phyloP scores from a whole-genome alignment of 1,140 invertebrate species.

The Pseudomyrmex gracilis region DNA sequence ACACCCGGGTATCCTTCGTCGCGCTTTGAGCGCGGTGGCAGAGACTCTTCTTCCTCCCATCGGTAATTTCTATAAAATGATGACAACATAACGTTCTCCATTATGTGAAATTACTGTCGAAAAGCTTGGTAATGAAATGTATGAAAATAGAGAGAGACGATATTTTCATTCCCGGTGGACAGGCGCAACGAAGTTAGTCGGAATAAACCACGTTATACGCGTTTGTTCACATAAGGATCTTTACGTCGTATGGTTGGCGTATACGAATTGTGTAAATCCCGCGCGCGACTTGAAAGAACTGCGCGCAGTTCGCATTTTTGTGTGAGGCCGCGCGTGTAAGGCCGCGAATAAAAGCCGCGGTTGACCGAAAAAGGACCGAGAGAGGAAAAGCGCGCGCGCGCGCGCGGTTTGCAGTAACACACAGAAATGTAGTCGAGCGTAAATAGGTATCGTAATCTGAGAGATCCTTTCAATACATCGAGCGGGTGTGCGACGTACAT shows the following conservation, averaged over 20 bases:
- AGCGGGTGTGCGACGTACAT: too few species aligned
- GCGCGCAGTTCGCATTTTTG: slow-evolving; percentile 30
- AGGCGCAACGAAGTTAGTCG: slow-evolving; percentile 13
- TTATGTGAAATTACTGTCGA: too few species aligned
- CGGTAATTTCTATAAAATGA: too few species aligned
- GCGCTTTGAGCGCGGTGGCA: too few species aligned
- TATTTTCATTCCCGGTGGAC: slow-evolving; percentile 24
- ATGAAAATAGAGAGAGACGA: background rate
- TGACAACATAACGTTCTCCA: too few species aligned
- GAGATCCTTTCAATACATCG: background rate
- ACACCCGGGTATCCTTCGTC: too few species aligned
- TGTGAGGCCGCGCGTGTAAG: slow-evolving; percentile 14
- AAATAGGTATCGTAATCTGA: slow-evolving; percentile 25
- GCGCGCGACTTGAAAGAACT: slow-evolving; percentile 60
- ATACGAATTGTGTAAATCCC: slow-evolving; percentile 60
- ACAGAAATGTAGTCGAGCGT: background rate
- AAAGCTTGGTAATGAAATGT: background rate
- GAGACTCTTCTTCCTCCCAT: too few species aligned
- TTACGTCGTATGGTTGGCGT: too few species aligned
- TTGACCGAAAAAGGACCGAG: background rate
- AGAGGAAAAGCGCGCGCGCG: background rate
- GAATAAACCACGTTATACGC: slow-evolving; percentile 9
- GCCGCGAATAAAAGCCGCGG: slow-evolving; percentile 40
- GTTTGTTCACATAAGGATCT: slow-evolving; percentile 48
- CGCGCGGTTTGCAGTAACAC: slow-evolving; percentile 5